Conservation (phyloP, 2,888 invertebrate species). For the Rotaria macrura region DNA sequence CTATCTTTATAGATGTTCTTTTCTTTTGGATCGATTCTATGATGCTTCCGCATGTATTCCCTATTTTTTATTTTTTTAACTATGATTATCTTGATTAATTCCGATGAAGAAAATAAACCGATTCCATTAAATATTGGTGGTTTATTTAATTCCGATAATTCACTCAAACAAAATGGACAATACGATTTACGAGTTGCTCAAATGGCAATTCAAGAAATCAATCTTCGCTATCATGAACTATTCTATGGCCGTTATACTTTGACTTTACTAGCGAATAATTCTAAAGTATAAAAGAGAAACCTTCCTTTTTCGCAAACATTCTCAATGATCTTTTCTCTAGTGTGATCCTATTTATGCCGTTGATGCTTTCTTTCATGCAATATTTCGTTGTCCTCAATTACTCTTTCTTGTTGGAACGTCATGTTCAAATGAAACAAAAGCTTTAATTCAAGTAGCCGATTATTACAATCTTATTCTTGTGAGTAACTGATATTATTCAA, state of each 20-base stretch:
- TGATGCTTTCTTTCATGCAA: neutral
- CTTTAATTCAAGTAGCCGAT: neutral
- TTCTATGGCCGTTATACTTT: neutral
- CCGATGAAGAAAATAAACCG: neutral
- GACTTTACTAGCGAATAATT: neutral
- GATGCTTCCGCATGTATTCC: neutral
- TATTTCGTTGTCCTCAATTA: neutral
- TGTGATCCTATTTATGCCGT: neutral
- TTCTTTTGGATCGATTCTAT: neutral
- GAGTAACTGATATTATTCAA: neutral
- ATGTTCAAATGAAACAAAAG: neutral
- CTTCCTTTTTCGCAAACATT: neutral
- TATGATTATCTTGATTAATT: neutral
- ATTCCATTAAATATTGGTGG: neutral
- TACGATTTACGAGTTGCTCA: neutral
- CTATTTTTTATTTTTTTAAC: neutral
- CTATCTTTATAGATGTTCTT: neutral
- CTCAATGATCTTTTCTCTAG: neutral
- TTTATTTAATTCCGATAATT: neutral
- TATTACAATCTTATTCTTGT: conserved; percentile 19
- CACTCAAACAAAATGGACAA: neutral
- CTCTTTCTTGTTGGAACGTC: neutral
- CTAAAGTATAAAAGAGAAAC: neutral
- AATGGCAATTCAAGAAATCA: neutral
- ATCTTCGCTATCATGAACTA: neutral